Evolutionary conservation across 1,140 invertebrate species (phyloP), one percentile per base, ranked within the genome.

Genomic region (Pseudomyrmex gracilis): DNA sequence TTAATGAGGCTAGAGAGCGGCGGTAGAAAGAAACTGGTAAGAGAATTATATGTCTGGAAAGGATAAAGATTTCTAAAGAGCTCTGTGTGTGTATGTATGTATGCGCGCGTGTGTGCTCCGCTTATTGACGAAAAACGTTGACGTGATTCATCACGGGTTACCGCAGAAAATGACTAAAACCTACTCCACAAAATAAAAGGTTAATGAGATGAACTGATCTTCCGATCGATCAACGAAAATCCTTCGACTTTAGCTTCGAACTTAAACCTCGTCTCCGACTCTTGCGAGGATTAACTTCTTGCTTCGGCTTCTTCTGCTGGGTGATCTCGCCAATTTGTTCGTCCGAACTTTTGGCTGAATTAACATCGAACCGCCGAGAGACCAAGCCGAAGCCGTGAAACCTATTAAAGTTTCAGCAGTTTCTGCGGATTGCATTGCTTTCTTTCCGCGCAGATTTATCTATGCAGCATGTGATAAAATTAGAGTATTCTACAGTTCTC

Each of bases 271-370:
- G 58, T 70, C 76, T 74, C 34, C 34, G 70, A 82, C 67, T 89
- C 66, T 73, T 63, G 13, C 58, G 53, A 49, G 88, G 88, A 89
- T 89, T 87, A 89, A 78, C 87, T 89, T 87, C 88, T 87, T 87
- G 61, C 76, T 47, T 17, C 60, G 58, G 61, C 73, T 89, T 89
- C 82, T 89, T 89, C 85, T 71, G 20, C 22, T 17, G 71, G 66
- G 34, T 89, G 88, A 89, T 90, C 88, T 89, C 70, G 73, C 83
- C 88, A 89, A 90, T 90, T 90, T 90, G 85, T 90, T 83, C 58
- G 53, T 55, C 58, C 47, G 78, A 89, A 89, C 82, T 89, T 87
- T 89, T 85, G 63, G 17, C 51, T 57, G 71, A 84, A 86, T 89
- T 87, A 86, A 87, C 86, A 78, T 87, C 51, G 68, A 47, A 67